Base-by-base conservation (phyloP, 1,140 invertebrate species). In the Papilio xuthus region DNA sequence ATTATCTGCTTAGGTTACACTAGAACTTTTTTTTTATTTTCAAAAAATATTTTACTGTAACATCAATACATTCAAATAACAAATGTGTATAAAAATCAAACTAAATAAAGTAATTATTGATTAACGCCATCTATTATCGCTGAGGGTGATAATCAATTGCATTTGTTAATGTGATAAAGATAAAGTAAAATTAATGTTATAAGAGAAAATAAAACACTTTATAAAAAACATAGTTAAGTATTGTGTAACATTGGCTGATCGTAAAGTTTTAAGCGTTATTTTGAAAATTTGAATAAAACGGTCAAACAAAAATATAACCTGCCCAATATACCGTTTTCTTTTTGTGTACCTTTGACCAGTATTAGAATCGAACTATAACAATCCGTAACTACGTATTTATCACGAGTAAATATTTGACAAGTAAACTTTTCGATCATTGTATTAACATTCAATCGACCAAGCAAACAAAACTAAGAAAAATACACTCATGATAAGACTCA, bases 401-500 rank as follows among this genome's bases (percentile, higher is more conserved):
- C 26, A 71, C 15, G 26, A 23, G 32, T 76, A 23, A 60, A 67
- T 37, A 72, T 53, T 53, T 53, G 50, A 53, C 4, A 6, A 53
- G 18, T 18, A 8, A 53, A 53, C 50, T 53, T n/a, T 6, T 53
- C 50, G 50, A 53, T n/a, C 50, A 53, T 53, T 53, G 18, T 53
- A 53, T 53, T 53, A 53, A 53, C 50, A n/a, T 53, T 20, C 50
- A 53, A 53, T 71, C 37, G 69, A 41, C 47, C 6, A 69, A 73
- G 7, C 41, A 42, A 78, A 81, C 32, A 78, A 82, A 81, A 79
- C 28, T 73, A 50, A 80, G 50, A 69, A 81, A 79, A 79, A 60
- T n/a, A 70, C 23, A 44, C 3, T 18, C 28, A 26, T 89, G 90
- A 91, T 91, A 92, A 92, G 82, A 82, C 42, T 76, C 28, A 26